phyloP scores from a whole-genome alignment of 2,797 vertebrate species.

The Phoebastria nigripes region DNA sequence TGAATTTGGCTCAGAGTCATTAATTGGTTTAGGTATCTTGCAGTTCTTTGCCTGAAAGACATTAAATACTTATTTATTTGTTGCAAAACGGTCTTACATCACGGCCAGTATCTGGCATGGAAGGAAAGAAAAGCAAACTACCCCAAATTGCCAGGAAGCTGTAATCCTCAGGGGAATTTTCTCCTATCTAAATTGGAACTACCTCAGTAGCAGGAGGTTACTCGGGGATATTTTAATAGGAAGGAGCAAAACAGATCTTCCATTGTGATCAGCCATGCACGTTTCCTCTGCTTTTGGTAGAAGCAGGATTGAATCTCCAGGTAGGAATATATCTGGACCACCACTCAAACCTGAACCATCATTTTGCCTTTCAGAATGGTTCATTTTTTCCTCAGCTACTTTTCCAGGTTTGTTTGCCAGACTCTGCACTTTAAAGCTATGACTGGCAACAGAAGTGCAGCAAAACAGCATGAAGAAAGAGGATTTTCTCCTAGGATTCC shows the following conservation, averaged over 20 bases:
- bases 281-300: neutral
- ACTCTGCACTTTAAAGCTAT: neutral
- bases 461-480: neutral
- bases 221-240: neutral
- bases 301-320: neutral
- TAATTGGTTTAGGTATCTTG: conserved; percentile 28
- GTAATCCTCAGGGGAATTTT: neutral
- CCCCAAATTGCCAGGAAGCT: conserved; percentile 17
- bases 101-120: neutral
- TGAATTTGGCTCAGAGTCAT: conserved; percentile 18
- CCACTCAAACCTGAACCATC: neutral
- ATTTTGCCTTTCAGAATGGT: neutral
- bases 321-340: neutral
- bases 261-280: neutral
- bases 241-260: neutral
- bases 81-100: conserved; percentile 37
- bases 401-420: neutral
- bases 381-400: neutral
- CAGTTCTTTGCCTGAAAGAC: conserved; percentile 40
- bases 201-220: neutral
- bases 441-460: neutral
- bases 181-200: neutral
- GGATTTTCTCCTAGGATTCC: conserved; percentile 42
- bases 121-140: conserved; percentile 20
- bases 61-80: conserved; percentile 52